These are phyloP conservation scores for Xiphorhynchus elegans DNA, from an alignment of 2,113 vertebrate genomes.

Conservation along the genomic window DNA sequence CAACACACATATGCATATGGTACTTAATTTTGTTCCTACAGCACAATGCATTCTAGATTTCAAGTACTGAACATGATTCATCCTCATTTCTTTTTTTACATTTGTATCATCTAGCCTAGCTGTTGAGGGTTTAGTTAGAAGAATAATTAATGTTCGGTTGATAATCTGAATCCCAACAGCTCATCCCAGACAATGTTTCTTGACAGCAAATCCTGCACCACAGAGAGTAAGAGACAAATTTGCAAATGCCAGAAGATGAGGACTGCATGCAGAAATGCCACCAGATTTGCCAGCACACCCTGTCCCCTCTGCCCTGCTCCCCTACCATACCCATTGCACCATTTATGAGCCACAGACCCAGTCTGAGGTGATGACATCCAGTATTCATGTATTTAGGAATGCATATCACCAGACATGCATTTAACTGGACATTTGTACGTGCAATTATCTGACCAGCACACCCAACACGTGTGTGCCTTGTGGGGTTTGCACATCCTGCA, in stretches of 20 bases:
- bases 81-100: not conserved
- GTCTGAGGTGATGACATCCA: accelerated
- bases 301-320: not conserved
- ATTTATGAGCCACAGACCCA: not conserved
- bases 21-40: conserved; percentile 10
- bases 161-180: conserved; percentile 49
- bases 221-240: conserved; percentile 17
- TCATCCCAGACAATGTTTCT: conserved; percentile 53
- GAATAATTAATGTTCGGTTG: conserved; percentile 65
- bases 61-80: not conserved
- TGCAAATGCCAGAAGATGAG: conserved; percentile 1
- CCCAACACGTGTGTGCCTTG: not conserved
- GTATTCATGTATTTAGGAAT: accelerated
- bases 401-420: not conserved
- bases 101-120: conserved; percentile 23
- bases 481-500: not conserved
- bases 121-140: conserved; percentile 39
- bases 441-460: not conserved
- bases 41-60: not conserved
- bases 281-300: accelerated
- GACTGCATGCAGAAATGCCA: not conserved
- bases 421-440: not conserved
- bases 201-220: conserved; percentile 32
- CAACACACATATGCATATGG: not conserved
- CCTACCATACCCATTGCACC: not conserved